These are phyloP conservation scores for Barbus barbus DNA, from an alignment of 2,113 vertebrate genomes.

Conservation along the genomic window DNA sequence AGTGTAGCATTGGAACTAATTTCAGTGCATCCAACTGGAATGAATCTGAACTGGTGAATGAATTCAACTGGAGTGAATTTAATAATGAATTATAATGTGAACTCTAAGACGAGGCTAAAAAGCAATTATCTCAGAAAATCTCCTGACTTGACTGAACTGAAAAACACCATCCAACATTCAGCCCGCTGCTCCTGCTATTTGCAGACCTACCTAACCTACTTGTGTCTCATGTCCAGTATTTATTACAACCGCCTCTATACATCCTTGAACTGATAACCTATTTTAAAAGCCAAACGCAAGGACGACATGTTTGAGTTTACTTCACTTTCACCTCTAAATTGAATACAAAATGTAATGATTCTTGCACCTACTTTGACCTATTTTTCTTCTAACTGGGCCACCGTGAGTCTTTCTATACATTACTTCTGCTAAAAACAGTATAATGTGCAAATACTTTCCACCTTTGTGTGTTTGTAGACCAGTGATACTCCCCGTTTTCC, in stretches of 20 bases:
- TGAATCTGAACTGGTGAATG: no score
- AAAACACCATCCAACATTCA: not conserved
- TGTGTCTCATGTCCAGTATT: slow-evolving; percentile 12
- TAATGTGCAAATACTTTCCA: not conserved
- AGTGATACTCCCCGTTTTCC: not conserved
- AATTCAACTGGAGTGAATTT: no score
- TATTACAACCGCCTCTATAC: not conserved
- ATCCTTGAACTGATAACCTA: not conserved
- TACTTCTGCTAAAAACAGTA: not conserved
- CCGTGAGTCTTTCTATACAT: not conserved
- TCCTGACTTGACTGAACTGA: not conserved
- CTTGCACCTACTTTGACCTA: slow-evolving; percentile 2
- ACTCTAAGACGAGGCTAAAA: not conserved
- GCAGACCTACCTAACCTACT: slow-evolving; percentile 12
- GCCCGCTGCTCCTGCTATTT: not conserved
- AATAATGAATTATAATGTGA: not conserved
- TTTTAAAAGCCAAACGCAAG: slow-evolving; percentile 10
- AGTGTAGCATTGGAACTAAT: not conserved
- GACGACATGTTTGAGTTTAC: not conserved
- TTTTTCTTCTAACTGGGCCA: not conserved
- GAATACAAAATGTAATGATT: not conserved
- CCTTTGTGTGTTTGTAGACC: not conserved
- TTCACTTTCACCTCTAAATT: slow-evolving; percentile 3
- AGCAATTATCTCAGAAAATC: not conserved
- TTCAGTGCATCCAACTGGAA: not conserved